Base-by-base conservation (phyloP, 2,797 vertebrate species). In the Tiaroga cobitis region DNA sequence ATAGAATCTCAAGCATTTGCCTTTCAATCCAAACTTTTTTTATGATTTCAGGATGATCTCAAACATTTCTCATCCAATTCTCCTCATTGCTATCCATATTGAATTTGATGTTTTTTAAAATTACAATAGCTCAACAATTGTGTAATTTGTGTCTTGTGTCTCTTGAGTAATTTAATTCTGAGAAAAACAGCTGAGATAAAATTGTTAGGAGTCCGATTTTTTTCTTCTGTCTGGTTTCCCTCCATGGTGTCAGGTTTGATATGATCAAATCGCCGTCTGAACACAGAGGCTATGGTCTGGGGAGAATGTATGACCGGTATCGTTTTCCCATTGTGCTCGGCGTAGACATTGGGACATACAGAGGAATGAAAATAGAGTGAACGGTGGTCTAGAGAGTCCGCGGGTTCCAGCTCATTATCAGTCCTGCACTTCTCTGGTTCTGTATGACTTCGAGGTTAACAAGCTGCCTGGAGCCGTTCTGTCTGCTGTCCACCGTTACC, bases 381-480 rank as follows among this genome's bases (percentile, higher is more conserved):
- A 39, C 63, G 69, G 61, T 41, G 70, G 59, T 75, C 49, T 76
- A 67, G 26, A 85, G 37, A 59, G 59, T 70, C 65, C 56, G 69
- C 49, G 74, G 75, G 87, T 89, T 89, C 84, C 84, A 89, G 85
- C 69, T 88, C 88, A 89, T 87, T 87, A 83, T 81, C 43, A 49
- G 39, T 83, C 67, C 73, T 85, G 78, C 80, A 81, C 80, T 85
- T 82, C 89, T 84, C 80, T 81, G 46, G 19, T 76, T 89, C 87
- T 77, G 78, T 84, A 87, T 70, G 69, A 86, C 81, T 87, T 88
- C 80, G 90, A 90, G 90, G 90, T 88, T 89, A 89, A 88, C 89
- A 86, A 88, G 87, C 85, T 61, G 84, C 84, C 81, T 89, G 89
- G 90, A 90, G 90, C 88, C 90, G 41, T 69, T 68, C 83, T 86